Base-by-base conservation (phyloP, 2,888 invertebrate genomes). In the Oscheius sp. region DNA sequence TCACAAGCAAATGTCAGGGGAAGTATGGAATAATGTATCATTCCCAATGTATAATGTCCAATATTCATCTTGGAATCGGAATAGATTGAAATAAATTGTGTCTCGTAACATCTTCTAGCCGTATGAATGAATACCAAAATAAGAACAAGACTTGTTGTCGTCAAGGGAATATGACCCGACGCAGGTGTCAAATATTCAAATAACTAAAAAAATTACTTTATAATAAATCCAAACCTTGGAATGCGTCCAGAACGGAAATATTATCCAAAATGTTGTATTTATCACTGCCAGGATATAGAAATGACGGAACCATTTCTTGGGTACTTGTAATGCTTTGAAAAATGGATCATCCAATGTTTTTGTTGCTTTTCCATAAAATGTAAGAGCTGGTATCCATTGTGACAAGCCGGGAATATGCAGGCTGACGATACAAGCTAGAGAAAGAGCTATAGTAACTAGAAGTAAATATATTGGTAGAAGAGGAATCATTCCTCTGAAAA, bases 1-100 rank as follows among this genome's bases (percentile, higher is more conserved):
- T 88, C 88, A 45, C 86, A 84, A 2, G 87, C 64, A 13, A 88
- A 73, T 16, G 86, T 76, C 21, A 88, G 41, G 0, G 85, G 85
- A 0, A 85, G 69, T 55, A 83, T 64, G 46, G 71, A 1, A 88
- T 96, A 96, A 90, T 95, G 94, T 1, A 92, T 84, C 81, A 92
- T 92, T 0, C 95, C 95, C 6, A 93, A 90, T 0, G 93, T 70
- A 86, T 95, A 96, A 88, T 94, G 94, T 0, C 91, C 89, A 0
- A 95, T 78, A 89, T 94, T 94, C 88, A 96, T 95, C 88, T 92
- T 93, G 71, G 92, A 92, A 64, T 92, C 91, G 0, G 94, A 94
- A 88, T 93, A 96, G 25, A 95, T 92, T 88, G 93, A 94, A 25
- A 95, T 89, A 87, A 90, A 93, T 83, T 52, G 52, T 2, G 52